phyloP scores from a whole-genome alignment of 2,113 vertebrate genomes.

The human (Homo sapiens) region GRCh38 chr3:25167001-25167500 shows the following conservation, averaged over 20 bases:
- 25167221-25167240: neutral
- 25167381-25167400: neutral
- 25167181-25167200: neutral
- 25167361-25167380: neutral
- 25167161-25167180: neutral
- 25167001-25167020: neutral
- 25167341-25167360: neutral
- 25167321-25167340: neutral
- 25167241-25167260: neutral
- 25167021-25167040: neutral
- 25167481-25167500: neutral
- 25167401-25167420: neutral
- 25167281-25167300: neutral
- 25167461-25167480: neutral
- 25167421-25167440: neutral
- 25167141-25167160: neutral
- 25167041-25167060: neutral
- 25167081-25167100: neutral
- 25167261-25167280: neutral
- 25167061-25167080: neutral
- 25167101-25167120: neutral
- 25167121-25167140: neutral
- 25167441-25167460: neutral
- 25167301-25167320: neutral
- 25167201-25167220: neutral